Evolutionary conservation across 2,888 invertebrate species (phyloP).

Genomic region (Ormia ochracea): DNA sequence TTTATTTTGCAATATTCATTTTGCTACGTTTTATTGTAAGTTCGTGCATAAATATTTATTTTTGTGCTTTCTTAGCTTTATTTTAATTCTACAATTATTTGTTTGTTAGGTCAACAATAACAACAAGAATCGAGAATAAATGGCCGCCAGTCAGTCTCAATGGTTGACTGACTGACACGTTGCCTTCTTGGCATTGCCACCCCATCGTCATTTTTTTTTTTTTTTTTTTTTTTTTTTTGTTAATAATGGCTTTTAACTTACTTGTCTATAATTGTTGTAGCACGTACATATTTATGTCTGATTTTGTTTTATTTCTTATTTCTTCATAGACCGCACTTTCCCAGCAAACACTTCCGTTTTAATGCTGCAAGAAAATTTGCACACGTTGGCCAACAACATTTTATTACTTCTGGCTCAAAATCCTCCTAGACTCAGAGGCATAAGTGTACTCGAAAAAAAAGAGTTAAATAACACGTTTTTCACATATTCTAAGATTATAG

Average conservation of each 20-base stretch:
- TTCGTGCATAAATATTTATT: constrained; percentile 7
- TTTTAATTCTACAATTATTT: constrained; percentile 41
- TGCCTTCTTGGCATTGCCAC: constrained; percentile 51
- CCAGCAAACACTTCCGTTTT: not conserved
- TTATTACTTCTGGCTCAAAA: too few species aligned
- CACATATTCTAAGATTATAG: too few species aligned
- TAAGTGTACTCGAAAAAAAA: too few species aligned
- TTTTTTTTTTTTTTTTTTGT: too few species aligned
- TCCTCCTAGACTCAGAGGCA: too few species aligned
- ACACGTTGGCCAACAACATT: too few species aligned
- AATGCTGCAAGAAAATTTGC: too few species aligned
- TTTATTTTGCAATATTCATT: constrained; percentile 12
- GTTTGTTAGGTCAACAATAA: constrained; percentile 49
- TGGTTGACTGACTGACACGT: constrained; percentile 49
- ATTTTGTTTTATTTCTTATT: not conserved
- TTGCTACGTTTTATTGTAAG: not conserved
- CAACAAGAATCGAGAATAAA: constrained; percentile 19
- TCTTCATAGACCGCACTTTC: constrained; percentile 9
- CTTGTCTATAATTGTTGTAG: constrained; percentile 53
- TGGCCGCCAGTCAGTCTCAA: constrained; percentile 48
- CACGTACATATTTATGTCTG: constrained; percentile 40
- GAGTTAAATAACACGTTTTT: too few species aligned
- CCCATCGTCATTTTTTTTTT: too few species aligned
- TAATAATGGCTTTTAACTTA: constrained; percentile 52
- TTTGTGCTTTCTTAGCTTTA: constrained; percentile 13